These are phyloP conservation scores for Gymnarchus niloticus DNA, from an alignment of 2,113 vertebrate genomes.

Conservation along the genomic window DNA sequence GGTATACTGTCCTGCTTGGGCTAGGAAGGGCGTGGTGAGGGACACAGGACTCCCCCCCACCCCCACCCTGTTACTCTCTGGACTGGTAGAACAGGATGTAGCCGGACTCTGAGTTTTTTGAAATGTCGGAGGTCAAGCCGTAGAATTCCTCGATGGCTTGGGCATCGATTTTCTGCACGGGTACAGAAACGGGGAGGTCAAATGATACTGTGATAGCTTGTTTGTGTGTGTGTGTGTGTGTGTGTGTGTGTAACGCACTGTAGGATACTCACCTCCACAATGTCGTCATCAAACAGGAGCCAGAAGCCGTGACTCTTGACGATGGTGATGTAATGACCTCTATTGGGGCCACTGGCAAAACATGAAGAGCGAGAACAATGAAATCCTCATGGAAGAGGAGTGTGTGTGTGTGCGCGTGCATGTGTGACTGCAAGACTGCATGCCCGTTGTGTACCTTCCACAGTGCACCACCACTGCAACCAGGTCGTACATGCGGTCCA, in stretches of 20 bases:
- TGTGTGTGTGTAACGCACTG: not conserved
- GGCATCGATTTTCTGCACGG: constrained; percentile 90
- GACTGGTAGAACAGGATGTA: constrained; percentile 99
- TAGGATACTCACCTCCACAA: constrained; percentile 82
- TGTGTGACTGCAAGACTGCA: not conserved
- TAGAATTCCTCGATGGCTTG: constrained; percentile 99
- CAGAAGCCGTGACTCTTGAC: constrained; percentile 98
- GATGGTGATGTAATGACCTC: constrained; percentile 95
- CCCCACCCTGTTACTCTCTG: constrained; percentile 72
- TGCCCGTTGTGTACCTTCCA: constrained; percentile 69
- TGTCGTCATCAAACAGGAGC: constrained; percentile 95
- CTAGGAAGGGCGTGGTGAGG: constrained; percentile 20
- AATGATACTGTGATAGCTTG: not conserved
- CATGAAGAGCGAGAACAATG: constrained; percentile 2
- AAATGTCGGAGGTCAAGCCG: constrained; percentile 84
- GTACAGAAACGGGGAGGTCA: constrained; percentile 1
- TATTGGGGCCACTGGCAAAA: constrained; percentile 79
- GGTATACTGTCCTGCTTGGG: constrained; percentile 28
- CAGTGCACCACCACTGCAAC: constrained; percentile 95
- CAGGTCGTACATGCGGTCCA: constrained; percentile 94
- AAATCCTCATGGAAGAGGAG: not conserved
- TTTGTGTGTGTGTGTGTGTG: not conserved
- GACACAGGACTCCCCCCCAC: constrained; percentile 48
- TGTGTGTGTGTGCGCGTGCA: not conserved
- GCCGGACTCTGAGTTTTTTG: constrained; percentile 86